Conservation (phyloP, 1,140 invertebrate species). For the Pseudobourletiella spinata region DNA sequence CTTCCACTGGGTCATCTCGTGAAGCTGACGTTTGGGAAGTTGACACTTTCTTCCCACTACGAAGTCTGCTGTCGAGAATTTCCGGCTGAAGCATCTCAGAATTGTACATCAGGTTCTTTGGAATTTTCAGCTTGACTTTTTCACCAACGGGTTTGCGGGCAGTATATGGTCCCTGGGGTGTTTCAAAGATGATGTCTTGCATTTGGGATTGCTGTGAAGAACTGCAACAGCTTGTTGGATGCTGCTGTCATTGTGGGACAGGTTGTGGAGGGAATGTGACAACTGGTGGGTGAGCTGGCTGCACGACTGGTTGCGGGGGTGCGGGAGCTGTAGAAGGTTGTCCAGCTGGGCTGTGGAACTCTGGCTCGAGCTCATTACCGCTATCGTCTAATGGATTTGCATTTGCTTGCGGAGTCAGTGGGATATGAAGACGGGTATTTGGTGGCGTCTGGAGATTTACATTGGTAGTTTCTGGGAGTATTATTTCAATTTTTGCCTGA, state of each 20-base stretch:
- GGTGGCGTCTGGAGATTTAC: not conserved
- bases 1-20: not conserved
- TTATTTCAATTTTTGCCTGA: not conserved
- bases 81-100: not conserved
- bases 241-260: not conserved
- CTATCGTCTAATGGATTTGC: not conserved
- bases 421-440: too few relatives aligned
- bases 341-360: too few relatives aligned
- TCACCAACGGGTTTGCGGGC: too few relatives aligned
- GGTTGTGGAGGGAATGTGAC: not conserved
- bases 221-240: not conserved
- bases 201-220: not conserved
- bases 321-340: too few relatives aligned
- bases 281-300: not conserved
- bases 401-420: not conserved
- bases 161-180: too few relatives aligned
- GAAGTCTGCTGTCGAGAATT: not conserved
- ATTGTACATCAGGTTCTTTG: not conserved
- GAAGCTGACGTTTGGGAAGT: not conserved
- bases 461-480: slow-evolving; percentile 1
- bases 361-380: not conserved
- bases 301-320: not conserved
- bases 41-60: too few relatives aligned
- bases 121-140: too few relatives aligned
- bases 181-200: not conserved